phyloP scores from a whole-genome alignment of 2,113 vertebrate genomes.

The Nymphicus hollandicus region DNA sequence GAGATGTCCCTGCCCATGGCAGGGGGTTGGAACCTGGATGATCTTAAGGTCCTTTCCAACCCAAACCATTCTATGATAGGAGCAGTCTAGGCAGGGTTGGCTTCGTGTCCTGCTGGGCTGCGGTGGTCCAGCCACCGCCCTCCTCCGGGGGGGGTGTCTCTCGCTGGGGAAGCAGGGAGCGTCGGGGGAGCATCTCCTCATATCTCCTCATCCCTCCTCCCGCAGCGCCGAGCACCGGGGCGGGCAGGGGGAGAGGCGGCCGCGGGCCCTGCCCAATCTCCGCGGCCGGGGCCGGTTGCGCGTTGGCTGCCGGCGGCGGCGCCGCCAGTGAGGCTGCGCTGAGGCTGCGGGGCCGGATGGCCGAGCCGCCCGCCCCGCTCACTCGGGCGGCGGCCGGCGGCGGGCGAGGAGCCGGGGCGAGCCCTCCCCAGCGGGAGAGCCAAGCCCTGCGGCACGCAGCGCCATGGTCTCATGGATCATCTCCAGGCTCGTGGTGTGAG shows the following conservation, averaged over 20 bases:
- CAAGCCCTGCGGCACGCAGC: constrained; percentile 53
- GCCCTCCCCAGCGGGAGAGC: neutral
- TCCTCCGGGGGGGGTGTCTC: neutral
- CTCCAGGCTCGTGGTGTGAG: constrained; percentile 98
- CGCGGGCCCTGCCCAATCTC: constrained; percentile 58
- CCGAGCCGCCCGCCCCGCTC: constrained; percentile 66
- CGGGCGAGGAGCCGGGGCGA: constrained; percentile 10
- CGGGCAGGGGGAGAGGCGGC: neutral
- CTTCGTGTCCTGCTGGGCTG: neutral
- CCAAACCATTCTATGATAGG: fast-evolving
- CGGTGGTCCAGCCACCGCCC: neutral
- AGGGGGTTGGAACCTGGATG: neutral
- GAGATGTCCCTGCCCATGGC: neutral
- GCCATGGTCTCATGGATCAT: constrained; percentile 99
- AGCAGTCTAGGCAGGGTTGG: fast-evolving
- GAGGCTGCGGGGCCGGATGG: constrained; percentile 65
- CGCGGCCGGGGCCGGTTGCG: neutral
- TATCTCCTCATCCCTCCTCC: neutral
- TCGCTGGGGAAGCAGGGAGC: neutral
- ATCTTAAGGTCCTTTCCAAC: neutral
- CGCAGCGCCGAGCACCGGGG: neutral
- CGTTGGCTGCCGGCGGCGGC: constrained; percentile 38
- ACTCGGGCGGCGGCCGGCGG: constrained; percentile 65
- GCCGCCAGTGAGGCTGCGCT: constrained; percentile 73
- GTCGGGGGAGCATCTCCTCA: neutral